Percentiles rank a stretch among this genome's conserved stretches.
These are phyloP conservation scores for Cheilosia grossa DNA, from an alignment of 2,888 invertebrate genomes.

Conservation along the genomic window DNA sequence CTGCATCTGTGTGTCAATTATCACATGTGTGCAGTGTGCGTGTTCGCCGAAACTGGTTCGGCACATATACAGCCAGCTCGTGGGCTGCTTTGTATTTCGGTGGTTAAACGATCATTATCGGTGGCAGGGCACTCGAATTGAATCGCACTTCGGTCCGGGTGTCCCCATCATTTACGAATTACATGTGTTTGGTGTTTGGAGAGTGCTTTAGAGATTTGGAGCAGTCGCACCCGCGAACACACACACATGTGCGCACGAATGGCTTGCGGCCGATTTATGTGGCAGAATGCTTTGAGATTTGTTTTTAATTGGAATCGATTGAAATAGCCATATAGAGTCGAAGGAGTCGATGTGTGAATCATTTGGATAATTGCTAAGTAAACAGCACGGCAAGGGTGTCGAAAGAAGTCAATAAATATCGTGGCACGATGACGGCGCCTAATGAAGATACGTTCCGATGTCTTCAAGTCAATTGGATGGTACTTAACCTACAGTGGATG, in stretches of 20 bases:
- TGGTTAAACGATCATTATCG: conserved; percentile 71
- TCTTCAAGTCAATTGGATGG: background rate
- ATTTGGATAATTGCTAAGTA: conserved; percentile 19
- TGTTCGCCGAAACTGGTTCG: conserved; percentile 56
- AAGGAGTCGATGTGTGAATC: conserved; percentile 12
- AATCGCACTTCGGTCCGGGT: conserved; percentile 64
- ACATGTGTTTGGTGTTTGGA: conserved; percentile 68
- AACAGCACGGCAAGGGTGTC: conserved; percentile 11
- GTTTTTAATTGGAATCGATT: conserved; percentile 55
- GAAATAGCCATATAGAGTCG: conserved; percentile 1
- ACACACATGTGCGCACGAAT: conserved; percentile 6
- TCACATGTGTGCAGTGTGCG: conserved; percentile 37
- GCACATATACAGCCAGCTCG: conserved; percentile 16
- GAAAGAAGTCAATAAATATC: conserved; percentile 39
- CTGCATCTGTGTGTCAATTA: conserved; percentile 58
- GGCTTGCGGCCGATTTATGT: conserved; percentile 41
- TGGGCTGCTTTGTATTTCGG: conserved; percentile 57
- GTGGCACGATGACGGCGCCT: conserved; percentile 20
- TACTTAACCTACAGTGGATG: background rate
- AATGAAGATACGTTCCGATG: background rate
- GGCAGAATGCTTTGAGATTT: conserved; percentile 53
- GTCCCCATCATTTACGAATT: conserved; percentile 71
- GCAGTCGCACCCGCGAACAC: conserved; percentile 6
- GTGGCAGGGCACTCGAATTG: conserved; percentile 71
- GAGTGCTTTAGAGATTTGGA: conserved; percentile 59